phyloP scores from a whole-genome alignment of 2,888 invertebrate genomes.

The Sesia bembeciformis region DNA sequence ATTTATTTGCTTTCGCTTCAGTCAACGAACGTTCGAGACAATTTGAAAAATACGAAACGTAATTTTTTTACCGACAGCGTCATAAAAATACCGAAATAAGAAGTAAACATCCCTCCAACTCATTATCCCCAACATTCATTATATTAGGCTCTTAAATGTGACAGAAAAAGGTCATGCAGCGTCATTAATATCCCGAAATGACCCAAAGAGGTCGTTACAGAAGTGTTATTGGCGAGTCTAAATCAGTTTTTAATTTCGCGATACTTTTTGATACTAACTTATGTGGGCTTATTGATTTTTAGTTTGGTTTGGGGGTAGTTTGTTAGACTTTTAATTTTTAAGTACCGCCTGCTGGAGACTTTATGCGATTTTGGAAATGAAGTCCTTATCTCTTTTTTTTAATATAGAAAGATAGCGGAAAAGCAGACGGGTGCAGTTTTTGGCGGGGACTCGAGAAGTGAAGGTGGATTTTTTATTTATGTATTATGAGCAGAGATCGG shows the following conservation, averaged over 20 bases:
- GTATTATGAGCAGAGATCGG: no score
- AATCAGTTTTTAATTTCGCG: conserved; percentile 55
- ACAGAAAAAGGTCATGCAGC: conserved; percentile 47
- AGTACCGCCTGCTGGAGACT: no score
- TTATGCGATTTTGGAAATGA: no score
- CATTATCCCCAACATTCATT: background rate
- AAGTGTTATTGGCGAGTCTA: conserved; percentile 39
- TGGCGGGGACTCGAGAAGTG: no score
- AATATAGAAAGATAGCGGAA: no score
- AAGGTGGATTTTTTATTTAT: no score
- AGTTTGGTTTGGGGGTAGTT: background rate
- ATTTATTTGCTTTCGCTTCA: no score
- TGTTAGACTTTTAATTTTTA: no score
- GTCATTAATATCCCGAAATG: conserved; percentile 50
- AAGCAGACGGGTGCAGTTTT: no score
- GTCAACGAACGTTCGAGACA: no score
- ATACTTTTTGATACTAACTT: background rate
- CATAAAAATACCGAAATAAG: background rate
- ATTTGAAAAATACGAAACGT: no score
- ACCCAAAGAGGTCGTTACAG: conserved; percentile 34
- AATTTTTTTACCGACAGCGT: background rate
- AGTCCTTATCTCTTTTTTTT: no score
- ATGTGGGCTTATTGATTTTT: background rate
- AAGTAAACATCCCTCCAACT: background rate
- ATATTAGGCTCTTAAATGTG: background rate